Evolutionary conservation across 2,888 invertebrate species (phyloP).

Genomic region (Sphinx pinastri): DNA sequence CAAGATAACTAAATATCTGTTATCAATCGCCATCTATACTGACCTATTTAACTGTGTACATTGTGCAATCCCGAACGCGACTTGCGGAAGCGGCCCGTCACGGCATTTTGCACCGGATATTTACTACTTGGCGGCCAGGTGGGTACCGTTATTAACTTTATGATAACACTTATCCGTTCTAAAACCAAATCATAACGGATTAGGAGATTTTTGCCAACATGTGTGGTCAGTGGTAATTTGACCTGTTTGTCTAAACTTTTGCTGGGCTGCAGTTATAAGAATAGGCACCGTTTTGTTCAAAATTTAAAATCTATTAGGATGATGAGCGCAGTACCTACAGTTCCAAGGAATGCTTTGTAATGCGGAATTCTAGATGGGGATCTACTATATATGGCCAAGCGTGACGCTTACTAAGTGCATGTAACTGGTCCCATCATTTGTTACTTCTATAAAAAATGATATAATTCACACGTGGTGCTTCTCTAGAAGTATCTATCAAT

Average conservation of each 20-base stretch:
- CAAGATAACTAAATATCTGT: background rate
- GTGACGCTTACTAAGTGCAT: no score
- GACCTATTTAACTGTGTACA: background rate
- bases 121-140: conserved; percentile 1
- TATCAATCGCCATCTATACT: background rate
- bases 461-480: no score
- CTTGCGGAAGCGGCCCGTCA: conserved; percentile 12
- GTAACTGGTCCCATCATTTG: no score
- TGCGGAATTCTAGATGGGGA: no score
- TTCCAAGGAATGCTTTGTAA: no score
- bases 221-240: background rate
- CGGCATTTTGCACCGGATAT: conserved; percentile 15
- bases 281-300: no score
- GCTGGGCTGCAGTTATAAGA: no score
- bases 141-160: background rate
- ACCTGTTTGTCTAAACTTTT: background rate
- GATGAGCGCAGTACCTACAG: no score
- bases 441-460: no score
- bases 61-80: conserved; percentile 4
- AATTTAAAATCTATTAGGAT: no score
- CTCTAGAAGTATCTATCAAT: background rate
- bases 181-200: background rate
- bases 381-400: no score
- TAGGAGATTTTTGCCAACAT: background rate
- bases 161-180: background rate